Base-by-base conservation (phyloP, 2,113 vertebrate species). In the Oreochromis spilurus region DNA sequence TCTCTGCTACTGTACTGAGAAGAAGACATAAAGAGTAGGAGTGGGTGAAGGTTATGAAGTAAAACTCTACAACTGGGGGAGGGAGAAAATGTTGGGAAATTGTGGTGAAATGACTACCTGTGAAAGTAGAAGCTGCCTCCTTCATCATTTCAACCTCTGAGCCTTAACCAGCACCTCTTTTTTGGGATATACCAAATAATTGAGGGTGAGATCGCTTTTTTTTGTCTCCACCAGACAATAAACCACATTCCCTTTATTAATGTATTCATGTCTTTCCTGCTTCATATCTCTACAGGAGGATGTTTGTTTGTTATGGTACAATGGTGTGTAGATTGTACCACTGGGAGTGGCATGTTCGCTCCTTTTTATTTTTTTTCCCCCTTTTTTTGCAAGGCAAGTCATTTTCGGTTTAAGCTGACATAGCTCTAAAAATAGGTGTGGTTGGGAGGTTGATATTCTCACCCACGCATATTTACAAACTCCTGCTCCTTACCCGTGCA, bases 381-480 rank as follows among this genome's bases (percentile, higher is more conserved):
- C 16, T 55, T 70, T 75, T 81, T 84, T 81, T 57, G 50, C 45
- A 4, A 83, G 78, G 67, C 75, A 79, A 83, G 43, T 88, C 36
- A 86, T 87, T 91, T 87, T 92, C 77, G 3, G 91, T 91, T 93
- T 85, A 82, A 90, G 85, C 84, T 88, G 90, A 89, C 87, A 54
- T 67, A 29, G 86, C 82, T 92, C 94, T 94, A 95, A 92, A 96
- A 92, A 95, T 95, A 96, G 92, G 89, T 94, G 88, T 91, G 91
- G 93, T 94, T 93, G 83, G 26, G 90, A 90, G 82, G 87, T 87
- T 91, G 87, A 92, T 89, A 82, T 88, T 92, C 89, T 90, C 84
- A 88, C 93, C 91, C 65, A 87, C 90, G 26, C 92, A 83, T 86
- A 53, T 84, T 89, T 85, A 91, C 86, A 77, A 62, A 38, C 93